Evolutionary conservation across 2,888 invertebrate species (phyloP).

Genomic region (Acronicta psi): DNA sequence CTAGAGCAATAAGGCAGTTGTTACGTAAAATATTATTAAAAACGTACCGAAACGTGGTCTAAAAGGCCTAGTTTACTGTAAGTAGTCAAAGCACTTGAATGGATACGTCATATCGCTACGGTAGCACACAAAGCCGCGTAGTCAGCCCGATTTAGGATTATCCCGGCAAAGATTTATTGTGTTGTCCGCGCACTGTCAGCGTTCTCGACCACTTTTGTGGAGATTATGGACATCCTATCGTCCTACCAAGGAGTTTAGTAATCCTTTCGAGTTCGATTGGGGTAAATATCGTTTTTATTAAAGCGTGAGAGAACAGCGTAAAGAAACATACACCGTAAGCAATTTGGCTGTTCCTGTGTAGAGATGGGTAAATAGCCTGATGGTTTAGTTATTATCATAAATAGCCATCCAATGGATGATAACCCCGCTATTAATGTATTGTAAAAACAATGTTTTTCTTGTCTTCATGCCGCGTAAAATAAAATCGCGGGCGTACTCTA

Average conservation of each 20-base stretch:
- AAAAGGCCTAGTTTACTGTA: conserved; percentile 22
- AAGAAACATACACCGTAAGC: no score
- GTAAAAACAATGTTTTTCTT: no score
- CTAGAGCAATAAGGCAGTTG: no score
- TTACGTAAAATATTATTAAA: no score
- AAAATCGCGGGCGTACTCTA: no score
- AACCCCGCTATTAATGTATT: no score
- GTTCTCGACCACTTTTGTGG: conserved; percentile 60
- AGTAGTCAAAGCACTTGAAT: conserved; percentile 45
- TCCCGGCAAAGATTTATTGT: conserved; percentile 71
- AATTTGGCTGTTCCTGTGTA: no score
- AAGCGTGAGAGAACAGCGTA: conserved; percentile 3
- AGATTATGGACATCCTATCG: conserved; percentile 64
- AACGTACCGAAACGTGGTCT: no score
- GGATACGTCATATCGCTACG: conserved; percentile 56
- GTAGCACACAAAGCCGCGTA: conserved; percentile 57
- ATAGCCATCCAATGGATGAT: no score
- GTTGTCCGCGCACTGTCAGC: conserved; percentile 63
- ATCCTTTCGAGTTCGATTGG: conserved; percentile 51
- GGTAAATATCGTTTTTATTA: conserved; percentile 41
- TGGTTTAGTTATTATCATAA: no score
- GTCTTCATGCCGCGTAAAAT: no score
- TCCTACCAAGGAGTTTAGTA: conserved; percentile 47
- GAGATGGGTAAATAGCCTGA: no score
- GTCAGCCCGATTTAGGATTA: conserved; percentile 68